Base-by-base conservation (phyloP, 2,888 invertebrate species). In the Lepidonotus clava region DNA sequence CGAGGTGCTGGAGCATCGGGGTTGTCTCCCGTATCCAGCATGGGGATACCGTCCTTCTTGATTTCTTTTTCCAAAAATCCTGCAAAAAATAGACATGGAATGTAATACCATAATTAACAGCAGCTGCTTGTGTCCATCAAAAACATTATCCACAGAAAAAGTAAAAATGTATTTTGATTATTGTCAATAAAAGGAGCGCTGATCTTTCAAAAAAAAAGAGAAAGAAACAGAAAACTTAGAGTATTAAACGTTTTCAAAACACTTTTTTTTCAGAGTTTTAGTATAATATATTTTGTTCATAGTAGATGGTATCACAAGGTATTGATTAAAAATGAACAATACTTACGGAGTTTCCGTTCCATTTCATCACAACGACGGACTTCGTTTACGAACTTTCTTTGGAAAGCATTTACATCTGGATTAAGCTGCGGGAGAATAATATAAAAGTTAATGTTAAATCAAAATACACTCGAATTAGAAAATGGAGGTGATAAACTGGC, bases 1-100 rank as follows among this genome's bases (percentile, higher is more conserved):
- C 99, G 95, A 0, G 99, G 99, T 92, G 98, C 98, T 0, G 99
- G 99, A 18, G 99, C 99, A 95, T 99, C 99, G 0, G 99, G 99
- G 93, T 98, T 98, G 94, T 99, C 99, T 2, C 99, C 99, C 0
- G 98, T 98, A 94, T 99, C 99, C 94, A 98, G 94, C 98, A 99
- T 99, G 0, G 98, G 98, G 92, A 99, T 99, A 2, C 96, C 98
- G 95, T 99, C 99, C 92, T 98, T 98, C 91, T 98, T 97, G 91
- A 99, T 99, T 95, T 99, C 99, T 93, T 98, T 98, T 95, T 99
- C 99, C 93, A 99, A 95, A 94, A 98, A 99, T 28, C 95, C 95
- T 94, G 88, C 11, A 87, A 40, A 38, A 18, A 6, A 18, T 46
- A 46, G 18, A 18, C 6, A 66, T 32, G 6, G n/a, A n/a, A n/a